These are phyloP conservation scores for Temnothorax longispinosus DNA, from an alignment of 1,140 invertebrate genomes.

Conservation along the genomic window DNA sequence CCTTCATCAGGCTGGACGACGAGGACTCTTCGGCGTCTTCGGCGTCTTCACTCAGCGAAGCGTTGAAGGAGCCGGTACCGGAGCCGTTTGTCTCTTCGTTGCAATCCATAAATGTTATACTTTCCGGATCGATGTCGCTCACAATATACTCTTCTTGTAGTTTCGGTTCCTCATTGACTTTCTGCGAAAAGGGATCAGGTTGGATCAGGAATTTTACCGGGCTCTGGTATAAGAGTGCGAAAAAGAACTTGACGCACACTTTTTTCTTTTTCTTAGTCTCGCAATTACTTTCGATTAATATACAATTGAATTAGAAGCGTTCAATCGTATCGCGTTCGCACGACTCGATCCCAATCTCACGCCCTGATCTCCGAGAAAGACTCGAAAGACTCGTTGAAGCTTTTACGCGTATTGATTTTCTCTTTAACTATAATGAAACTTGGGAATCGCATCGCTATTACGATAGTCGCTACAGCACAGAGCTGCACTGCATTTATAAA, in stretches of 20 bases:
- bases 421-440: not conserved
- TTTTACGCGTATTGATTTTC: constrained; percentile 59
- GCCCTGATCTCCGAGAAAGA: constrained; percentile 57
- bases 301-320: constrained; percentile 21
- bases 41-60: constrained; percentile 74
- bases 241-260: not conserved
- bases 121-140: constrained; percentile 78
- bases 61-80: constrained; percentile 72
- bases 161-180: constrained; percentile 65
- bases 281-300: constrained; percentile 30
- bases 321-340: constrained; percentile 57
- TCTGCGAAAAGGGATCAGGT: constrained; percentile 65
- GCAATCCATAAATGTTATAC: constrained; percentile 73
- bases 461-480: not conserved
- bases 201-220: constrained; percentile 26
- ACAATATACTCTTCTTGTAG: constrained; percentile 77
- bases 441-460: not conserved
- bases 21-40: constrained; percentile 75
- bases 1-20: constrained; percentile 70
- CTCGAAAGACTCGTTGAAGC: constrained; percentile 1
- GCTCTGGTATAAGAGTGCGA: not conserved
- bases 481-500: not conserved
- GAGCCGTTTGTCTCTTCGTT: constrained; percentile 77
- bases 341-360: constrained; percentile 37
- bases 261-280: not conserved